phyloP scores from a whole-genome alignment of 1,140 invertebrate genomes.

The Monochamus saltuarius region DNA sequence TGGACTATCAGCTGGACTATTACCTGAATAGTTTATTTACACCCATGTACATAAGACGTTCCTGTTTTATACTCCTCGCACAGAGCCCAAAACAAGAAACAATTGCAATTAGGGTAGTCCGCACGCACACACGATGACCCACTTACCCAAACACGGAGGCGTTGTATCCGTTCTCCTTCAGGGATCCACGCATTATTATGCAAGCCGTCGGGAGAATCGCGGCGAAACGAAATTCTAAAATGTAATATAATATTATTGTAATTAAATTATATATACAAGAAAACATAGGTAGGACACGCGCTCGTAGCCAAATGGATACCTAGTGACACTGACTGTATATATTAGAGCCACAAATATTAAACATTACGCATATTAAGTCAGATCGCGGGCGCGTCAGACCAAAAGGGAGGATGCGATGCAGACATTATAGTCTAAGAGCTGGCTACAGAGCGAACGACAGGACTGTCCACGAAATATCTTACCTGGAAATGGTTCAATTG shows the following conservation, averaged over 20 bases:
- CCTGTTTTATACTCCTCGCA: slow-evolving; percentile 46
- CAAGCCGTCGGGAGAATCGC: slow-evolving; percentile 33
- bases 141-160: slow-evolving; percentile 19
- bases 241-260: slow-evolving; percentile 47
- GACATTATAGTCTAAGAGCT: too few relatives aligned
- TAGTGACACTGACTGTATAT: slow-evolving; percentile 37
- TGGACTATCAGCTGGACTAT: background rate
- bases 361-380: slow-evolving; percentile 25
- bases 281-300: slow-evolving; percentile 39
- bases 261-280: slow-evolving; percentile 43
- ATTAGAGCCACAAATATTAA: slow-evolving; percentile 30
- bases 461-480: too few relatives aligned
- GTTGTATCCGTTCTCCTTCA: slow-evolving; percentile 24
- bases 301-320: slow-evolving; percentile 35
- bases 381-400: slow-evolving; percentile 26
- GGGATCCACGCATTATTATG: slow-evolving; percentile 35
- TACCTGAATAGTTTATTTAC: slow-evolving; percentile 17
- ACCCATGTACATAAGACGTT: slow-evolving; percentile 43
- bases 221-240: slow-evolving; percentile 53
- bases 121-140: slow-evolving; percentile 31
- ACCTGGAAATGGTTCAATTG: too few relatives aligned
- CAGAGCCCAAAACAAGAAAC: slow-evolving; percentile 24
- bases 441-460: too few relatives aligned
- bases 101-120: slow-evolving; percentile 40
- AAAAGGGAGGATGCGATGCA: background rate